These are phyloP conservation scores for Drosophila sordidula DNA, from an alignment of 2,888 invertebrate genomes.

Conservation along the genomic window DNA sequence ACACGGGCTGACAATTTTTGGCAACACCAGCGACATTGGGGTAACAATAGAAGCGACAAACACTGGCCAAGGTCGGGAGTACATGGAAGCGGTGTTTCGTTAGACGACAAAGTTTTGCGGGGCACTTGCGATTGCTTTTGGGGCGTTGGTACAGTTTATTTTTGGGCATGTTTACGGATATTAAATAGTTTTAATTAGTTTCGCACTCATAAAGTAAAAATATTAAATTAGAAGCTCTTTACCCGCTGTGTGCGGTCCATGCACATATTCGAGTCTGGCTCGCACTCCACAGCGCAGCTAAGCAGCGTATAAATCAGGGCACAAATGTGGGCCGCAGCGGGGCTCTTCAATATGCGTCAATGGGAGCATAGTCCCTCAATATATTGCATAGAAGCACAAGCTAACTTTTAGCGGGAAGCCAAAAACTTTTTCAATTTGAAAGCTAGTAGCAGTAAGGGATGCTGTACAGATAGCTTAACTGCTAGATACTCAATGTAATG, in stretches of 20 bases:
- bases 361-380: conserved; percentile 62
- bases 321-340: conserved; percentile 27
- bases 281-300: conserved; percentile 33
- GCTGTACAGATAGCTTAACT: not conserved
- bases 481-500: conserved; percentile 16
- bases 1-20: conserved; percentile 17
- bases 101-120: conserved; percentile 65
- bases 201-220: conserved; percentile 64
- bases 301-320: conserved; percentile 50
- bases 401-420: conserved; percentile 64
- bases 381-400: conserved; percentile 69
- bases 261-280: conserved; percentile 25
- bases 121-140: conserved; percentile 35
- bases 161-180: conserved; percentile 74
- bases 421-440: conserved; percentile 76
- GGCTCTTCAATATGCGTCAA: conserved; percentile 57
- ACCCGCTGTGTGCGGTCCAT: conserved; percentile 17
- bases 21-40: conserved; percentile 34
- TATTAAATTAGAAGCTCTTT: conserved; percentile 56
- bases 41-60: conserved; percentile 26
- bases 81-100: conserved; percentile 22
- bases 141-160: conserved; percentile 51
- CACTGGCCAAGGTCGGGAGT: conserved; percentile 4
- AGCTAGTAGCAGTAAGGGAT: conserved; percentile 15
- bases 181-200: conserved; percentile 80